Conservation (phyloP, 2,888 invertebrate genomes). For the Acanthacorydalis orientalis region DNA sequence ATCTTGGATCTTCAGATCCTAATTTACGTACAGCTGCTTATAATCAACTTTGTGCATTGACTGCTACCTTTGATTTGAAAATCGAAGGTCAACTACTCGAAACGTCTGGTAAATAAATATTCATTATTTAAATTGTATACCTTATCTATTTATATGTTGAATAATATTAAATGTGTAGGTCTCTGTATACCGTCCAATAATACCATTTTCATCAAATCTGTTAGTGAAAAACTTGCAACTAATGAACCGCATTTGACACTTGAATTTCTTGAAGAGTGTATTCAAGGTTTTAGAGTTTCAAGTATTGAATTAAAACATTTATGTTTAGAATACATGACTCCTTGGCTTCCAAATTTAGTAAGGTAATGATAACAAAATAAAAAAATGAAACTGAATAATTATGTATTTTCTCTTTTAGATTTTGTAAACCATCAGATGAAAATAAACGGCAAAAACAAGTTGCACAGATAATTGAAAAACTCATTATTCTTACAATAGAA, state of each 20-base stretch:
- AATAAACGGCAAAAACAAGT: conserved; percentile 78
- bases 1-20: conserved; percentile 91
- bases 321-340: conserved; percentile 96
- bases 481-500: conserved; percentile 91
- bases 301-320: conserved; percentile 94
- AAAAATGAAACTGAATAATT: background rate
- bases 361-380: conserved; percentile 29
- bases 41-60: conserved; percentile 88
- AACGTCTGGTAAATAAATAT: conserved; percentile 51
- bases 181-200: conserved; percentile 97
- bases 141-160: background rate
- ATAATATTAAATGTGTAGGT: conserved; percentile 29
- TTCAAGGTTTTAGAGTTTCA: conserved; percentile 84
- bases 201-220: conserved; percentile 93
- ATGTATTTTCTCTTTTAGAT: conserved; percentile 31
- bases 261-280: conserved; percentile 94
- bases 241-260: conserved; percentile 93
- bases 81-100: conserved; percentile 93
- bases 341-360: conserved; percentile 91
- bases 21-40: conserved; percentile 92
- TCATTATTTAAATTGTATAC: background rate
- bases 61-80: conserved; percentile 92
- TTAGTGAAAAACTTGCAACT: conserved; percentile 87
- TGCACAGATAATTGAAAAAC: conserved; percentile 81
- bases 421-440: conserved; percentile 89